Percentiles rank a stretch among this genome's conserved stretches.
These are phyloP conservation scores for Chloroclysta siterata DNA, from an alignment of 2,888 invertebrate genomes.

Conservation along the genomic window DNA sequence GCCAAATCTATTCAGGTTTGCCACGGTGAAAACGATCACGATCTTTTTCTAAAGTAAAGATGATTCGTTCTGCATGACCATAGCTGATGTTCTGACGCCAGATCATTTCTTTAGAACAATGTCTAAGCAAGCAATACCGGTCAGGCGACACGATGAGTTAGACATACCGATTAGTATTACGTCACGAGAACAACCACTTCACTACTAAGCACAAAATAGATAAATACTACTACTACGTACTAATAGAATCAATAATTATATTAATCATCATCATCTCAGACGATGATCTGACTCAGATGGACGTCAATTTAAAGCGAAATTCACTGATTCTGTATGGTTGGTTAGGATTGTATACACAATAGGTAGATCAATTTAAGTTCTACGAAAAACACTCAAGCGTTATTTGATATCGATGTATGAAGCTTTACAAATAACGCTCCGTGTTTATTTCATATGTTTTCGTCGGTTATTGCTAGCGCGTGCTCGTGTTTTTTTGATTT, in stretches of 20 bases:
- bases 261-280: conserved; percentile 1
- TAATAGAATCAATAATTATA: conserved; percentile 15
- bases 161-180: conserved; percentile 47
- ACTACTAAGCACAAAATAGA: neutral
- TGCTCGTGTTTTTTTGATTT: neutral
- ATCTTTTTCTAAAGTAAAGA: conserved; percentile 41
- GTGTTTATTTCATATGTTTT: conserved; percentile 8
- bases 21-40: conserved; percentile 35
- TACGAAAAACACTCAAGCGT: conserved; percentile 13
- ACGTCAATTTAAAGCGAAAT: conserved; percentile 7
- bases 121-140: conserved; percentile 48
- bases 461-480: neutral
- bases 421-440: conserved; percentile 22
- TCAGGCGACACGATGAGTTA: conserved; percentile 43
- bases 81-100: conserved; percentile 34
- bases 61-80: conserved; percentile 64
- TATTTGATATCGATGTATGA: conserved; percentile 25
- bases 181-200: conserved; percentile 35
- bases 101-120: conserved; percentile 57
- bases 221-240: neutral
- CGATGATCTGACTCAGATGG: conserved; percentile 1
- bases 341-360: neutral
- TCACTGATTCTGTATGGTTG: conserved; percentile 2
- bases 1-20: conserved; percentile 40
- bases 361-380: conserved; percentile 7